Evolutionary conservation across 2,797 vertebrate species (phyloP).

Genomic region (Alauda arvensis): DNA sequence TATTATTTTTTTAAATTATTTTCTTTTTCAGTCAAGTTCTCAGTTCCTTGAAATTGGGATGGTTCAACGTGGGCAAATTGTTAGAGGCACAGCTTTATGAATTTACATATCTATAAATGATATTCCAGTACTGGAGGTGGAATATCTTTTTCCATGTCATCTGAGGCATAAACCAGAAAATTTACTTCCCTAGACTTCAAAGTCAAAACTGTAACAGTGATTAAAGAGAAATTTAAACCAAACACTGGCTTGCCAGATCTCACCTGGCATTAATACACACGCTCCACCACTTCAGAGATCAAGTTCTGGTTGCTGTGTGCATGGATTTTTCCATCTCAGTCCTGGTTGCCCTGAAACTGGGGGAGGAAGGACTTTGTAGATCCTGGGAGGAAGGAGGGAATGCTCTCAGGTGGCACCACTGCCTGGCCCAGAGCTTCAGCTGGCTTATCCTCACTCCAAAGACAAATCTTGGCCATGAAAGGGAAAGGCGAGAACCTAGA

Average conservation of each 20-base stretch:
- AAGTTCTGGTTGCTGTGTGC: background rate
- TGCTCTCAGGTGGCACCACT: background rate
- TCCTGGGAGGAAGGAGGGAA: background rate
- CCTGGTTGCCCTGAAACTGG: background rate
- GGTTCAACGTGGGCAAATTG: conserved; percentile 31
- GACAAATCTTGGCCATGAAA: background rate
- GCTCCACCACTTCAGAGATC: conserved; percentile 24
- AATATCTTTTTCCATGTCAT: conserved; percentile 60
- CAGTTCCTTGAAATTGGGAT: background rate
- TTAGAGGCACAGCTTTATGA: conserved; percentile 29
- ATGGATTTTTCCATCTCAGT: conserved; percentile 20
- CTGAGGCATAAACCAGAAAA: conserved; percentile 50
- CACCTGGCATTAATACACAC: conserved; percentile 52
- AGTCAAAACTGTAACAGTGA: conserved; percentile 40
- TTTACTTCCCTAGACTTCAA: conserved; percentile 49
- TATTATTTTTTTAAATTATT: background rate
- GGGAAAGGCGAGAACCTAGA: background rate
- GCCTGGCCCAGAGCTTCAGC: background rate
- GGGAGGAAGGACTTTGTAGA: background rate
- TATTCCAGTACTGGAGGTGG: conserved; percentile 50
- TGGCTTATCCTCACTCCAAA: background rate
- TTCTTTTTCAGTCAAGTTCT: background rate
- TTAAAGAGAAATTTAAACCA: conserved; percentile 60
- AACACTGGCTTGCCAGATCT: conserved; percentile 48
- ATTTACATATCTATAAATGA: conserved; percentile 51